Conservation (phyloP, 1,140 invertebrate species). For the Pentalonia nigronervosa region DNA sequence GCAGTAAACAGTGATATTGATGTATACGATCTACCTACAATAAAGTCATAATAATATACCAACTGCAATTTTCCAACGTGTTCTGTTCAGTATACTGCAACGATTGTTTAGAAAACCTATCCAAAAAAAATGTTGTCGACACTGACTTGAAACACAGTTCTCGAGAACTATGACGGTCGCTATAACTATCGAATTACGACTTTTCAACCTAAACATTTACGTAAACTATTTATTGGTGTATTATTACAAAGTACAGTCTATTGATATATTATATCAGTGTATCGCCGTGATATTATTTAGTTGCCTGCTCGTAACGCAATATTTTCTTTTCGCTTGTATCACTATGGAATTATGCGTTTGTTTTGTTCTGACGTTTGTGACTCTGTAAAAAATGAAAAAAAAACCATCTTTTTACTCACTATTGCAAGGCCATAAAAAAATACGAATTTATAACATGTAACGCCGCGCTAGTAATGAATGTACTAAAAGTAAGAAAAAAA, state of each 20-base stretch:
- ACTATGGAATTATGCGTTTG: not conserved
- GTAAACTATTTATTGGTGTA: not conserved
- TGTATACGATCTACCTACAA: not conserved
- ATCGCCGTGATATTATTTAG: not conserved
- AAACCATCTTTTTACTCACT: not conserved
- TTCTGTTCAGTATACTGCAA: not conserved
- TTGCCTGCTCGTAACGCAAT: not conserved
- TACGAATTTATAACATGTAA: slow-evolving; percentile 9
- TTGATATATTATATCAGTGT: too few relatives aligned
- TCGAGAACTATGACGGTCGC: not conserved
- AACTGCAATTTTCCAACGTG: not conserved
- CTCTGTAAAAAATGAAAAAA: not conserved
- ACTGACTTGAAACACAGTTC: not conserved
- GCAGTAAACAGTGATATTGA: not conserved
- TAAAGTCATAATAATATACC: not conserved
- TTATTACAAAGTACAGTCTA: too few relatives aligned
- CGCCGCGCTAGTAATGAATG: not conserved
- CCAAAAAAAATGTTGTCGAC: not conserved
- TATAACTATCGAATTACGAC: not conserved
- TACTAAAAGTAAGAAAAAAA: not conserved
- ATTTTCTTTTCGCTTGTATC: not conserved
- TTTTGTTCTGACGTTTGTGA: not conserved
- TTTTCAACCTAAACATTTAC: not conserved
- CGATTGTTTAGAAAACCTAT: not conserved
- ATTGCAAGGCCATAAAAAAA: not conserved